These are phyloP conservation scores for Mesaphorura yosii DNA, from an alignment of 1,140 invertebrate species.

Conservation along the genomic window DNA sequence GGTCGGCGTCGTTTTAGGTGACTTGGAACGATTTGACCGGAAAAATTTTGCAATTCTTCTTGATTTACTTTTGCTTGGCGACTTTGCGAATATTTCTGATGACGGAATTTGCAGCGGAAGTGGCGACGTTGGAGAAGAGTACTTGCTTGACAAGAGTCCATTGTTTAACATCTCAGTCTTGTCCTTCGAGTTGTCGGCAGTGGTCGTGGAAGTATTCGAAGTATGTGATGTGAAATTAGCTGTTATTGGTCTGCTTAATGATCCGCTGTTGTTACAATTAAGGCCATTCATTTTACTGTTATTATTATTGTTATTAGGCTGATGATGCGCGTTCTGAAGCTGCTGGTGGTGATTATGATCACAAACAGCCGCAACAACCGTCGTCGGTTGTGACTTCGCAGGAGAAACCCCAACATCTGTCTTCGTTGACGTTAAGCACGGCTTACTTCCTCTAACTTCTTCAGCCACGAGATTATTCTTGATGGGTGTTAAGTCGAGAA, in stretches of 20 bases:
- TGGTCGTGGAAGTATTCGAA: too few species aligned
- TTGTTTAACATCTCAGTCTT: too few species aligned
- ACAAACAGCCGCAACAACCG: slow-evolving; percentile 6
- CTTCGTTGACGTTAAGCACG: not conserved
- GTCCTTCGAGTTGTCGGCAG: too few species aligned
- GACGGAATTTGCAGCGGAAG: slow-evolving; percentile 4
- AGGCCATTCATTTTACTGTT: slow-evolving; percentile 10
- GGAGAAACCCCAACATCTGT: not conserved
- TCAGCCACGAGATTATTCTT: slow-evolving; percentile 3
- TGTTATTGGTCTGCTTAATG: not conserved
- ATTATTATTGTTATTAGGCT: not conserved
- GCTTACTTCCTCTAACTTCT: not conserved
- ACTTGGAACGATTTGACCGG: slow-evolving; percentile 25
- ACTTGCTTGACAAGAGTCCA: too few species aligned
- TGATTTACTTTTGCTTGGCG: slow-evolving; percentile 30
- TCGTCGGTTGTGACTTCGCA: not conserved
- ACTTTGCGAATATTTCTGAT: slow-evolving; percentile 20
- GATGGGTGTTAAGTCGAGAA: slow-evolving; percentile 26
- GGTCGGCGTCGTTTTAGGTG: slow-evolving; percentile 26
- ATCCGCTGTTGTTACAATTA: not conserved
- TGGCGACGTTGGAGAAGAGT: slow-evolving; percentile 4
- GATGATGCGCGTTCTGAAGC: not conserved
- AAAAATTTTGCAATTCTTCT: slow-evolving; percentile 31
- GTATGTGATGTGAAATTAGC: not conserved
- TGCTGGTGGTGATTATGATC: slow-evolving; percentile 22